phyloP scores from a whole-genome alignment of 1,140 invertebrate species.

The Anagrus nilaparvatae region DNA sequence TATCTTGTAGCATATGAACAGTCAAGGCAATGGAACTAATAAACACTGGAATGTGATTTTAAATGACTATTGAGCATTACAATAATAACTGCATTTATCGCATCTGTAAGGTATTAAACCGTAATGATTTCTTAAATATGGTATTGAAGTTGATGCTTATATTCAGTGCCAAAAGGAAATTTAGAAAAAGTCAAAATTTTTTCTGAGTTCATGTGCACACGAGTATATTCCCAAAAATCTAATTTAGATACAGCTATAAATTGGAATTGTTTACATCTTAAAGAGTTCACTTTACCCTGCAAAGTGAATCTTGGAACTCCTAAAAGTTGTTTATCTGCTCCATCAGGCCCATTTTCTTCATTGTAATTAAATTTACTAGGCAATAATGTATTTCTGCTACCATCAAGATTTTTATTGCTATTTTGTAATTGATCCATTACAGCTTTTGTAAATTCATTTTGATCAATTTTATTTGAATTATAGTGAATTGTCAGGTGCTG shows the following conservation, averaged over 20 bases:
- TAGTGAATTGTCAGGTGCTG: conserved; percentile 21
- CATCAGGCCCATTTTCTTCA: conserved; percentile 38
- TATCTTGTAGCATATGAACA: too few relatives aligned
- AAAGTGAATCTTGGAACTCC: conserved; percentile 65
- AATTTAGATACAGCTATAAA: conserved; percentile 76
- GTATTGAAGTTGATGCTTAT: conserved; percentile 98
- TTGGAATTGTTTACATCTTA: conserved; percentile 87
- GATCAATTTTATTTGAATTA: conserved; percentile 2
- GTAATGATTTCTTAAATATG: conserved; percentile 90
- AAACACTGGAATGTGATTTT: conserved; percentile 95
- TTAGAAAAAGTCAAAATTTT: conserved; percentile 83
- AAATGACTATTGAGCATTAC: conserved; percentile 99
- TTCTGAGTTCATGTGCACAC: conserved; percentile 83
- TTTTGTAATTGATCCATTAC: conserved; percentile 10
- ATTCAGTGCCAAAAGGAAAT: conserved; percentile 96
- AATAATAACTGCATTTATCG: conserved; percentile 79
- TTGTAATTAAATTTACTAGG: too few relatives aligned
- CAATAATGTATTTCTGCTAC: too few relatives aligned
- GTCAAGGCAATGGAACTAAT: conserved; percentile 89
- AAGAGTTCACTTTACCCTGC: conserved; percentile 76
- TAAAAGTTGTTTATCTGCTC: conserved; percentile 47
- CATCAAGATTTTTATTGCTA: too few relatives aligned
- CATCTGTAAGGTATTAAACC: conserved; percentile 97
- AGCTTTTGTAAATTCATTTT: conserved; percentile 11
- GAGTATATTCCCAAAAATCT: conserved; percentile 89